Evolutionary conservation across 2,113 vertebrate genomes (phyloP).

Genomic region (Edolisoma coerulescens): DNA sequence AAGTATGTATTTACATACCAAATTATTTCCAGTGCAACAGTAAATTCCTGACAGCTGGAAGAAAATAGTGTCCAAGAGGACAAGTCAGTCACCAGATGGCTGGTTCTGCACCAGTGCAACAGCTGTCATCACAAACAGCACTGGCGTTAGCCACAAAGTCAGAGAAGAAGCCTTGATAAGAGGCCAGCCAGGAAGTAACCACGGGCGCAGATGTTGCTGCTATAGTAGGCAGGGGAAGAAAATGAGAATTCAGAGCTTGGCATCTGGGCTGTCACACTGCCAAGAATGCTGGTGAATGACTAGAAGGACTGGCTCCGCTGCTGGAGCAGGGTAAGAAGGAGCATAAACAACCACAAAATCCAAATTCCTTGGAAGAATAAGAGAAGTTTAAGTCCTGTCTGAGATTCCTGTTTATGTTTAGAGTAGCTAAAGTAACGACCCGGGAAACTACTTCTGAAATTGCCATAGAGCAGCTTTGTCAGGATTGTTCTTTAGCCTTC

Average conservation of each 20-base stretch:
- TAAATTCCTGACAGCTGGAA: conserved; percentile 50
- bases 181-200: conserved; percentile 41
- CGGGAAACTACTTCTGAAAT: background rate
- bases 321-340: background rate
- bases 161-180: conserved; percentile 34
- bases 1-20: conserved; percentile 51
- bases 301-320: background rate
- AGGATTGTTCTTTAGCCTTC: background rate
- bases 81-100: conserved; percentile 38
- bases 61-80: conserved; percentile 35
- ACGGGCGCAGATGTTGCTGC: background rate
- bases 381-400: background rate
- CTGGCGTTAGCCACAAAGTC: background rate
- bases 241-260: conserved; percentile 25
- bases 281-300: background rate
- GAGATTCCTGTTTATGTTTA: background rate
- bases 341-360: background rate
- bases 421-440: background rate
- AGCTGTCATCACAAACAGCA: conserved; percentile 51
- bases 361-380: background rate
- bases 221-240: background rate
- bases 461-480: background rate
- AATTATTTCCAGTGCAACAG: conserved; percentile 31
- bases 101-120: conserved; percentile 23
- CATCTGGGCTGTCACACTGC: background rate